These are phyloP conservation scores for Poecile montanus DNA, from an alignment of 2,797 vertebrate species.

Conservation along the genomic window DNA sequence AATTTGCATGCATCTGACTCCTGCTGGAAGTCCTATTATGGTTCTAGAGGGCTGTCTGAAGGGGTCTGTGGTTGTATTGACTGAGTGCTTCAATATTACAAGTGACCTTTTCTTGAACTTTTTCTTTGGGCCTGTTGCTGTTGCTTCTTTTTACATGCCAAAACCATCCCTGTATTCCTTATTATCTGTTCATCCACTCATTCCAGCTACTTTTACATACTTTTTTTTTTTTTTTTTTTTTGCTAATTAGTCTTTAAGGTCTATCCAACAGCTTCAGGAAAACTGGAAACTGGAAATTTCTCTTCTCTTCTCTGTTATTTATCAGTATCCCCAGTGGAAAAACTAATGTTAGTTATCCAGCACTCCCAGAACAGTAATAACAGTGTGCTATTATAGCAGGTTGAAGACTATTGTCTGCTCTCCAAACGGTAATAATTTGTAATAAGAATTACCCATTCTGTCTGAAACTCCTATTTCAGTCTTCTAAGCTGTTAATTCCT, in stretches of 20 bases:
- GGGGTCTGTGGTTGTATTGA: neutral
- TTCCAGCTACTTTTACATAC: neutral
- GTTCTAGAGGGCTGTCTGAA: neutral
- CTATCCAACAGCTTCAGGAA: neutral
- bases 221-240: neutral
- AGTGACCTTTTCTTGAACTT: neutral
- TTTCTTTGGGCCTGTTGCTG: neutral
- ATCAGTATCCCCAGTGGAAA: neutral
- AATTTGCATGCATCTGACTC: neutral
- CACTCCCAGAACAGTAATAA: neutral
- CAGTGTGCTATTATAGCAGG: neutral
- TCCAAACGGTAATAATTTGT: neutral
- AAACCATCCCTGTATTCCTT: neutral
- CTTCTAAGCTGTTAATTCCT: neutral
- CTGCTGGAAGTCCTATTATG: neutral
- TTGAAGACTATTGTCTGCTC: neutral
- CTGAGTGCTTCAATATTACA: neutral
- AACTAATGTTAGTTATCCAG: neutral
- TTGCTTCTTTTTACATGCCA: neutral
- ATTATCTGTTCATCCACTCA: neutral
- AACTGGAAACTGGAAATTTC: neutral
- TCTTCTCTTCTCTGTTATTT: neutral
- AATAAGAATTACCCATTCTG: neutral
- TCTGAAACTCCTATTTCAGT: neutral
- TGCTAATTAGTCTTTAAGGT: too few species aligned